phyloP scores from a whole-genome alignment of 2,797 vertebrate species.

The Aldrovandia affinis region DNA sequence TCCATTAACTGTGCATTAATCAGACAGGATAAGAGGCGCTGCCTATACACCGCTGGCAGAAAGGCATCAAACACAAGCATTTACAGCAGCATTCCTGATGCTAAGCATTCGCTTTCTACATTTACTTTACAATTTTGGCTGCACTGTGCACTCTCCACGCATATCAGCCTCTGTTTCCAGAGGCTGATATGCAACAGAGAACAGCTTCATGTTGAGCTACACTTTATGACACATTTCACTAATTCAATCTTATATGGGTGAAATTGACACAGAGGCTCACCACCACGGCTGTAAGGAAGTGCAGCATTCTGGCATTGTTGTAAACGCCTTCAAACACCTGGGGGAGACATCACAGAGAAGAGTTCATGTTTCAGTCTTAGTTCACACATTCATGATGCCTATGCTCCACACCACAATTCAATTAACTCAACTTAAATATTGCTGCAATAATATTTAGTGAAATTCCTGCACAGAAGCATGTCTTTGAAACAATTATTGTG shows the following conservation, averaged over 20 bases:
- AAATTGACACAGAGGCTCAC: slow-evolving; percentile 68
- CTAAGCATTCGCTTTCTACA: no score
- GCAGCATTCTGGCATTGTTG: slow-evolving; percentile 93
- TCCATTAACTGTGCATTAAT: no score
- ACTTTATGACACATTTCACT: no score
- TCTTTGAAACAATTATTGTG: neutral
- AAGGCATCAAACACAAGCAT: no score
- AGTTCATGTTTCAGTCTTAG: neutral
- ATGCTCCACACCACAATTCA: neutral
- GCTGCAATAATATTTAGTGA: neutral
- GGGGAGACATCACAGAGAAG: neutral
- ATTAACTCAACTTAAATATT: neutral
- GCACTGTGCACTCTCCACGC: no score
- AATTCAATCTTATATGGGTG: neutral
- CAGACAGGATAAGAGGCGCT: no score
- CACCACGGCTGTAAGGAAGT: slow-evolving; percentile 93
- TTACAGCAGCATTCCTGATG: no score
- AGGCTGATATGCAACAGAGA: no score
- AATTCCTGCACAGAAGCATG: neutral
- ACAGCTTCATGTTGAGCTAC: no score
- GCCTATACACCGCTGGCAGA: no score
- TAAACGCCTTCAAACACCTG: slow-evolving; percentile 93
- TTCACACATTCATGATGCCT: neutral
- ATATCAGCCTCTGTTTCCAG: no score
- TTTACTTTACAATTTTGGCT: no score